A percentile compares a stretch with the other conserved stretches of the same genome.
These are phyloP conservation scores for Tetrax tetrax DNA, from an alignment of 2,113 vertebrate species.

Conservation along the genomic window DNA sequence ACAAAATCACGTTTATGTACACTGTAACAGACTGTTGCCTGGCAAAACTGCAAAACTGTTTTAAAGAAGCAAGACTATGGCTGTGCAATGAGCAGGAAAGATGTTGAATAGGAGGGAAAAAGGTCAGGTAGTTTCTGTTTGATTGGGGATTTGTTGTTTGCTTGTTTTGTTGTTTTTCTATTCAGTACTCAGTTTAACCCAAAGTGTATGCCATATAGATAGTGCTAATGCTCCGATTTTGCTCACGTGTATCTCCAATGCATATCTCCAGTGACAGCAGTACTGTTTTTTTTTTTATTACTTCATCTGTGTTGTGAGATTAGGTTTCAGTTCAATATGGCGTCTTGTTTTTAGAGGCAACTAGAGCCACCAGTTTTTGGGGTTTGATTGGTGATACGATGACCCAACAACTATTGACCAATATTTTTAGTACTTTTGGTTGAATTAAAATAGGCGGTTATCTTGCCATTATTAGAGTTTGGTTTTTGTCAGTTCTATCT, in stretches of 20 bases:
- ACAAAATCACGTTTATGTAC: background rate
- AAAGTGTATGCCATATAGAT: background rate
- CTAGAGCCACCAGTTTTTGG: background rate
- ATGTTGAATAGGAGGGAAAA: background rate
- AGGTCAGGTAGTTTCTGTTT: background rate
- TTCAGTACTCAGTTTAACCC: background rate
- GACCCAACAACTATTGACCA: background rate
- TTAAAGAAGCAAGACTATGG: background rate
- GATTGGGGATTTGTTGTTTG: background rate
- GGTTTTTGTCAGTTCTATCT: background rate
- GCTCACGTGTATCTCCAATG: background rate
- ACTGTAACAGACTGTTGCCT: background rate
- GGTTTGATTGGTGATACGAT: accelerated
- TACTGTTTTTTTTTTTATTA: background rate
- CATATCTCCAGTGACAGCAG: background rate
- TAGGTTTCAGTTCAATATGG: background rate
- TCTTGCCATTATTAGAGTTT: background rate
- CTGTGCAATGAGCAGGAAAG: background rate
- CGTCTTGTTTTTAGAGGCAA: background rate
- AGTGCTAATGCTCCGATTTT: background rate
- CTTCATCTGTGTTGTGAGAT: background rate
- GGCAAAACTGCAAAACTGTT: background rate
- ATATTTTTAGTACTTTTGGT: background rate
- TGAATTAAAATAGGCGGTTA: background rate
- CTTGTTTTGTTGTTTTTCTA: background rate